phyloP scores from a whole-genome alignment of 2,888 invertebrate species.

The Stegophylla sp. region DNA sequence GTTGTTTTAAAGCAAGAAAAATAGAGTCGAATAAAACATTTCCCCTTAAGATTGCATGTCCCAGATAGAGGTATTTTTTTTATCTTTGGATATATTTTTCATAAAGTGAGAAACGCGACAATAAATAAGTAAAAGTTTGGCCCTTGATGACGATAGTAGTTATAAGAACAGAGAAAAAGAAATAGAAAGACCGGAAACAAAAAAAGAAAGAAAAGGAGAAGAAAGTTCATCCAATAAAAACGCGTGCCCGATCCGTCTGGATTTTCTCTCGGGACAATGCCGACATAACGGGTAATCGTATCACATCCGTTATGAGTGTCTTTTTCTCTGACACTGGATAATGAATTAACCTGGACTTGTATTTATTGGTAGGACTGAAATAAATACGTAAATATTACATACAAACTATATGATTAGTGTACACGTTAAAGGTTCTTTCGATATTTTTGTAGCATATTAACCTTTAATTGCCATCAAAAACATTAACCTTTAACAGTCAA shows the following conservation, averaged over 20 bases:
- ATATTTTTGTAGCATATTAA: conserved; percentile 48
- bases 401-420: conserved; percentile 28
- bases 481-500: conserved; percentile 54
- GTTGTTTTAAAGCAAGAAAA: conserved; percentile 59
- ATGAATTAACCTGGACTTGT: conserved; percentile 59
- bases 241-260: conserved; percentile 59
- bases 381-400: conserved; percentile 25
- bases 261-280: conserved; percentile 59
- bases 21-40: conserved; percentile 58
- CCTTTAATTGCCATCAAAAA: conserved; percentile 48
- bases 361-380: conserved; percentile 47
- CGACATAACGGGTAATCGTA: conserved; percentile 59
- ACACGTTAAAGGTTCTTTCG: conserved; percentile 36
- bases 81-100: conserved; percentile 57
- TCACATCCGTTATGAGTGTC: conserved; percentile 59
- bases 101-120: conserved; percentile 59
- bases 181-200: conserved; percentile 47
- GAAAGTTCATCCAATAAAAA: conserved; percentile 59
- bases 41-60: conserved; percentile 55
- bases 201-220: conserved; percentile 53
- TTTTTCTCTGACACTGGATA: conserved; percentile 56
- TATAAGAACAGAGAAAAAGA: conserved; percentile 57
- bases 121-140: conserved; percentile 59
- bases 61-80: conserved; percentile 58
- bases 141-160: conserved; percentile 59